These are phyloP conservation scores for Muricea muricata DNA, from an alignment of 92 coral and sea anemone species.

Conservation along the genomic window DNA sequence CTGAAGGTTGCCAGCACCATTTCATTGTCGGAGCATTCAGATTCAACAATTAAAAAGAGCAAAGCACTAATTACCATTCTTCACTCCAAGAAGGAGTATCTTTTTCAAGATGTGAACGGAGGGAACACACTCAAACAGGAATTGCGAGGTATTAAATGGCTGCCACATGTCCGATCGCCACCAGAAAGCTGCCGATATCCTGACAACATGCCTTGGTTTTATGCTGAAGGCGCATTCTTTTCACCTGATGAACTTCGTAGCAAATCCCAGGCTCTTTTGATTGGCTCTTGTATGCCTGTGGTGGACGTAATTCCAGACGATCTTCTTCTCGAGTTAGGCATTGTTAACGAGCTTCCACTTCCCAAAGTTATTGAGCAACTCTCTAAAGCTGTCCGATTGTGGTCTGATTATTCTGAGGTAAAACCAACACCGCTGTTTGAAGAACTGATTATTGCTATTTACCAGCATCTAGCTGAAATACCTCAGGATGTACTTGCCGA, in stretches of 20 bases:
- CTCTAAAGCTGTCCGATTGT: slow-evolving; percentile 40
- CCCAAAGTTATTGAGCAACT: slow-evolving; percentile 62
- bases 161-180: slow-evolving; percentile 51
- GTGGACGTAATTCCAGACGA: neutral
- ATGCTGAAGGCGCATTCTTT: slow-evolving; percentile 38
- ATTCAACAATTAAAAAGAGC: slow-evolving; percentile 38
- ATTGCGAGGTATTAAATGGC: slow-evolving; percentile 46
- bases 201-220: slow-evolving; percentile 70
- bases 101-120: slow-evolving; percentile 25
- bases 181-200: slow-evolving; percentile 67
- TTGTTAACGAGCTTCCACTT: slow-evolving; percentile 56
- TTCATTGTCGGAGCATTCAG: neutral
- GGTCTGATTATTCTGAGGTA: neutral
- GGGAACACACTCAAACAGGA: neutral
- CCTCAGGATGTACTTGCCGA: neutral
- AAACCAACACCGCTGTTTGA: slow-evolving; percentile 34
- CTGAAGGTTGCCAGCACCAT: slow-evolving; percentile 1
- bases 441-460: slow-evolving; percentile 67
- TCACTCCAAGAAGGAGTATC: slow-evolving; percentile 23
- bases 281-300: slow-evolving; percentile 74
- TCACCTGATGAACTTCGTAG: slow-evolving; percentile 64
- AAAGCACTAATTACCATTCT: slow-evolving; percentile 67
- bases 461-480: slow-evolving; percentile 52
- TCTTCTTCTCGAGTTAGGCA: slow-evolving; percentile 42
- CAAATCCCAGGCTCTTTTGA: slow-evolving; percentile 51